Evolutionary conservation across 2,113 vertebrate genomes (phyloP).

Genomic region (Nothoprocta pentlandii): DNA sequence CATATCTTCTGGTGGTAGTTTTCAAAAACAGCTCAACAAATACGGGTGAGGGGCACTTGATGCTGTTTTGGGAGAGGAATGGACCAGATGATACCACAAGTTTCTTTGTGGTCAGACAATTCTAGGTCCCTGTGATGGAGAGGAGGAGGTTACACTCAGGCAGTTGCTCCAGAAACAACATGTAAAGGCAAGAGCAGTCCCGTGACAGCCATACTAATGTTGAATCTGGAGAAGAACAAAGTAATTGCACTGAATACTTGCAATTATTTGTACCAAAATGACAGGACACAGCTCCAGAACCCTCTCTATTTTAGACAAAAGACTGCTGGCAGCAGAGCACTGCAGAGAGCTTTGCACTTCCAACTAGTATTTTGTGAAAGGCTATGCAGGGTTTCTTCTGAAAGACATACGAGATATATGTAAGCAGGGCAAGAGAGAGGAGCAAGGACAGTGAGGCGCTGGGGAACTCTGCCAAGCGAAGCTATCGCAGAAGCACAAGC

Average conservation of each 20-base stretch:
- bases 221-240: not conserved
- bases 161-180: not conserved
- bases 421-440: not conserved
- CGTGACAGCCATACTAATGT: not conserved
- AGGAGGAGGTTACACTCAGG: not conserved
- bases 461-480: not conserved
- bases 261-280: not conserved
- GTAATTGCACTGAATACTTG: not conserved
- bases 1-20: not conserved
- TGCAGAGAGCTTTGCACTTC: not conserved
- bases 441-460: not conserved
- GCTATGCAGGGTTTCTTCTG: not conserved
- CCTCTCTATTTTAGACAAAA: not conserved
- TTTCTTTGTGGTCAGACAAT: not conserved
- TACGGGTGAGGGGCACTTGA: not conserved
- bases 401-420: not conserved
- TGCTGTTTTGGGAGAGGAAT: not conserved
- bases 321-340: not conserved
- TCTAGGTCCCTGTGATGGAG: not conserved
- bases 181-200: not conserved
- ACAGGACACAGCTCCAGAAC: not conserved
- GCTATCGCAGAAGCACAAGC: accelerated
- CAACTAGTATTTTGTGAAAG: not conserved
- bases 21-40: not conserved
- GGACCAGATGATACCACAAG: not conserved